phyloP scores from a whole-genome alignment of 2,113 vertebrate species.

The Sakesphorus luctuosus region DNA sequence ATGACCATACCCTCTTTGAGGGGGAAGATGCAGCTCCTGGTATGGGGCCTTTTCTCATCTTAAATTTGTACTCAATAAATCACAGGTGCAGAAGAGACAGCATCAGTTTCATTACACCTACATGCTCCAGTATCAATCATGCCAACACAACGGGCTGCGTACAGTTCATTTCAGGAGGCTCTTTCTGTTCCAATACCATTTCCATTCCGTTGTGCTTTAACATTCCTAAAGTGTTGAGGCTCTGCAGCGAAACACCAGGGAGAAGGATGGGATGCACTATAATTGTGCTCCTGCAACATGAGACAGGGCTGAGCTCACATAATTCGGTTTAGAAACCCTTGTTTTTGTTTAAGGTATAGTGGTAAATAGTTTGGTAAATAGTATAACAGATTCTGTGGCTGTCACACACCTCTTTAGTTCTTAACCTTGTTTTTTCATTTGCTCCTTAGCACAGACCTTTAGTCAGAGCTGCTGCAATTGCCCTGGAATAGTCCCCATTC shows the following conservation, averaged over 20 bases:
- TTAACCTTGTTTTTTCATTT: not conserved
- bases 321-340: not conserved
- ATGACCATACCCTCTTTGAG: conserved; percentile 90
- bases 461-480: not conserved
- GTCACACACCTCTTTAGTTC: not conserved
- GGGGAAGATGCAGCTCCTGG: conserved; percentile 86
- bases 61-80: conserved; percentile 91
- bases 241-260: not conserved
- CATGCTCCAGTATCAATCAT: conserved; percentile 88
- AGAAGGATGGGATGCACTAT: conserved; percentile 13
- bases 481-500: not conserved
- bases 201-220: conserved; percentile 68
- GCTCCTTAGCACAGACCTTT: not conserved
- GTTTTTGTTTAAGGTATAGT: not conserved
- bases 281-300: not conserved
- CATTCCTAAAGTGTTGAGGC: conserved; percentile 51
- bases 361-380: not conserved
- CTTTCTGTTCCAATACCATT: conserved; percentile 78
- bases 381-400: not conserved
- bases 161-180: conserved; percentile 82
- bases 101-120: conserved; percentile 90
- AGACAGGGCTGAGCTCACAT: not conserved
- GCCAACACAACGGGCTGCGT: conserved; percentile 77
- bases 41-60: conserved; percentile 91
- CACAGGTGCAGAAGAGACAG: conserved; percentile 87